Percentiles rank a stretch among this genome's conserved stretches.
These are phyloP conservation scores for Trilocha varians DNA, from an alignment of 2,888 invertebrate genomes.

Conservation along the genomic window DNA sequence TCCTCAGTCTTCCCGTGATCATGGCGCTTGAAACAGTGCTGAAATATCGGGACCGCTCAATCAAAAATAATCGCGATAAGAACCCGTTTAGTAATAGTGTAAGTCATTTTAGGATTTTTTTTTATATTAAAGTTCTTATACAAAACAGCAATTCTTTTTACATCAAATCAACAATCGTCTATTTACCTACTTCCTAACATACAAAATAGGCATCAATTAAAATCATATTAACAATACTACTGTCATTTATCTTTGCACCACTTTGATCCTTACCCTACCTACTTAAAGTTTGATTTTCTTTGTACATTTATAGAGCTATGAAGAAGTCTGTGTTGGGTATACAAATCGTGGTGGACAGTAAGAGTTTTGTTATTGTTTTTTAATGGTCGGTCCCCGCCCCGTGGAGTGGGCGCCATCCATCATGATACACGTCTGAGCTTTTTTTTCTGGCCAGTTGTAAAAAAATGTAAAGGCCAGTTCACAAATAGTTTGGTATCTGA, in stretches of 20 bases:
- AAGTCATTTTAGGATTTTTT: no score
- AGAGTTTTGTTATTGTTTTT: slow-evolving; percentile 66
- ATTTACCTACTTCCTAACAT: background rate
- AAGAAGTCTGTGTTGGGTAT: slow-evolving; percentile 43
- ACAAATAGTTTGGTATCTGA: no score
- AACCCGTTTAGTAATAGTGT: no score
- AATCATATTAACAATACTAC: slow-evolving; percentile 46
- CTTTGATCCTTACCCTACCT: background rate
- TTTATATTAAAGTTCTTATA: no score
- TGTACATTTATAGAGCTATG: slow-evolving; percentile 26
- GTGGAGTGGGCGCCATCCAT: slow-evolving; percentile 52
- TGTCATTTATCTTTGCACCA: slow-evolving; percentile 1
- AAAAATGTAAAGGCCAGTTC: slow-evolving; percentile 14
- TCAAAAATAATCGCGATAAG: no score
- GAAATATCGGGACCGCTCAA: no score
- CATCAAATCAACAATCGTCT: no score
- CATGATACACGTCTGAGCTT: slow-evolving; percentile 34
- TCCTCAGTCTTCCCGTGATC: no score
- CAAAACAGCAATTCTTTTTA: no score
- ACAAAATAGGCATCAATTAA: slow-evolving; percentile 48
- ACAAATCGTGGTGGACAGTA: slow-evolving; percentile 64
- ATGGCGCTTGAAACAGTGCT: no score
- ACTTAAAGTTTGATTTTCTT: background rate
- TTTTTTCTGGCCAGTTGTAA: slow-evolving; percentile 17
- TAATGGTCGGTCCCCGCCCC: slow-evolving; percentile 58